These are phyloP conservation scores for Plodia interpunctella DNA, from an alignment of 1,140 invertebrate genomes.

Conservation along the genomic window DNA sequence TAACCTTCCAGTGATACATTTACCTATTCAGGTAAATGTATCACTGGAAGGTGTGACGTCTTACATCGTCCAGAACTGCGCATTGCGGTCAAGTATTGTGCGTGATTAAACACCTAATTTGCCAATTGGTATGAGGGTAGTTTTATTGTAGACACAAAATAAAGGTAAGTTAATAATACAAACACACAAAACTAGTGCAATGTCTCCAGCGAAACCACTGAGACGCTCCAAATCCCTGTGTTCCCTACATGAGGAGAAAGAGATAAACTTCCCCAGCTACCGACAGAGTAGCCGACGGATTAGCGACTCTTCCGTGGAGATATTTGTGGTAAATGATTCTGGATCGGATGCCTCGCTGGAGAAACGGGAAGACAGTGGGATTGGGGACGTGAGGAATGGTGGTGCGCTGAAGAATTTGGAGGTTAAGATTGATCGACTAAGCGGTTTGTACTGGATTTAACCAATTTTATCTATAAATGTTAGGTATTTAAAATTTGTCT, in stretches of 20 bases:
- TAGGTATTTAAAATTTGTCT: too few relatives aligned
- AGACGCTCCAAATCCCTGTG: constrained; percentile 17
- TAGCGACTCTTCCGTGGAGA: constrained; percentile 25
- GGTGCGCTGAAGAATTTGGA: constrained; percentile 29
- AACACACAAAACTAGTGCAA: background rate
- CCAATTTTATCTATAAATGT: background rate
- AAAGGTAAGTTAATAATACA: background rate
- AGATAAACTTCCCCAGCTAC: background rate
- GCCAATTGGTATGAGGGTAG: background rate
- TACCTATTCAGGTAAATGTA: too few relatives aligned
- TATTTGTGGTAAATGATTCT: constrained; percentile 19
- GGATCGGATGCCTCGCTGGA: constrained; percentile 19
- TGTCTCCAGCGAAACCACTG: background rate
- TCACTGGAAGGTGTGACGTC: too few relatives aligned
- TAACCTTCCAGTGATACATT: too few relatives aligned
- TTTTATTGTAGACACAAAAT: background rate
- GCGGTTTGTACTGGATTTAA: constrained; percentile 23
- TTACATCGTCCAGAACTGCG: too few relatives aligned
- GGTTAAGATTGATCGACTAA: constrained; percentile 35
- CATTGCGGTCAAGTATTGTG: too few relatives aligned
- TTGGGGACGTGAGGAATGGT: constrained; percentile 15
- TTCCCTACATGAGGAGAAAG: constrained; percentile 12
- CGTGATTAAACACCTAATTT: too few relatives aligned
- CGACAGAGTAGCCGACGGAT: constrained; percentile 8
- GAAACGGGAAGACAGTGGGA: constrained; percentile 19